Conservation (phyloP, 2,888 invertebrate species). For the Poecilus cupreus region DNA sequence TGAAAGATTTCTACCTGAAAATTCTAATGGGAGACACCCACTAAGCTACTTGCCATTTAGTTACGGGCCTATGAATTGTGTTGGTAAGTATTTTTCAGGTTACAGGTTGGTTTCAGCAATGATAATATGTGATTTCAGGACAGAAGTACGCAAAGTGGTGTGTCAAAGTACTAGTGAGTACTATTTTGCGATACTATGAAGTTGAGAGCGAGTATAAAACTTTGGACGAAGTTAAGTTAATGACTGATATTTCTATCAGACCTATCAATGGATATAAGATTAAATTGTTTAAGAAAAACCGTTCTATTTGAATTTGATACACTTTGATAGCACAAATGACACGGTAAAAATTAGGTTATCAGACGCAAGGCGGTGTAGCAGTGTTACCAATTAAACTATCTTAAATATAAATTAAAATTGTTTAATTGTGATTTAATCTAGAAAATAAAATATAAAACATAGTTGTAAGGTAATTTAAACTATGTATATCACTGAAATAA, state of each 20-base stretch:
- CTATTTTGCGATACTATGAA: constrained; percentile 9
- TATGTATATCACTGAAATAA: no score
- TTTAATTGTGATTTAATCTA: no score
- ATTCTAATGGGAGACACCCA: background rate
- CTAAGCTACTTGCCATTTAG: constrained; percentile 17
- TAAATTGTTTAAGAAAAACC: no score
- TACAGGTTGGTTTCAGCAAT: background rate
- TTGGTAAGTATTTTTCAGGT: background rate
- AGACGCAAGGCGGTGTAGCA: no score
- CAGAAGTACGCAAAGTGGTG: constrained; percentile 35
- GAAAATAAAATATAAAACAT: no score
- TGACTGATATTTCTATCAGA: constrained; percentile 39
- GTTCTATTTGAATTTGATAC: no score
- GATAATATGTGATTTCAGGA: background rate
- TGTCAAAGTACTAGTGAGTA: background rate
- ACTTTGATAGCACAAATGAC: no score
- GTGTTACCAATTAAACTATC: no score
- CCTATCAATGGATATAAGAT: constrained; percentile 33
- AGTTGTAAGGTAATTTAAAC: no score
- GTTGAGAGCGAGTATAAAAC: constrained; percentile 1
- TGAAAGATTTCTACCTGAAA: constrained; percentile 40
- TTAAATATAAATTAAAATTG: no score
- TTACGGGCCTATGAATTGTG: constrained; percentile 40
- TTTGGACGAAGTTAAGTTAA: constrained; percentile 11
- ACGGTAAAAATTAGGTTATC: no score